Percentiles rank a stretch among this genome's conserved stretches.
Conservation (phyloP, 2,113 vertebrate genomes). For the Protomyctophum bolini region DNA sequence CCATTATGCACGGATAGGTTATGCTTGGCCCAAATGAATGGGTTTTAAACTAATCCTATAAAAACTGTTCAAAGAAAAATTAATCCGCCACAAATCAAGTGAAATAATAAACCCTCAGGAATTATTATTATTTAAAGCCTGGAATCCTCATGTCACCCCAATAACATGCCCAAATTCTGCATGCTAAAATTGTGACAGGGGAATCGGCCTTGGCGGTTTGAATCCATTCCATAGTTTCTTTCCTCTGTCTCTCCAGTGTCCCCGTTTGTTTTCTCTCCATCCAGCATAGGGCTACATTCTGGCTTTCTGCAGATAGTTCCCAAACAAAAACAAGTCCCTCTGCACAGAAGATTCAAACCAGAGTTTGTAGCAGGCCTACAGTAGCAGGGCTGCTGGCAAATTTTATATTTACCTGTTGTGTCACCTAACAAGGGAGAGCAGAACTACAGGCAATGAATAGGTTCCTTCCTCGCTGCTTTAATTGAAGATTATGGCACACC, state of each 20-base stretch:
- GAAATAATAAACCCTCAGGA: slow-evolving; percentile 22
- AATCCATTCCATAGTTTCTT: slow-evolving; percentile 2
- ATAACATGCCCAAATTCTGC: slow-evolving; percentile 7
- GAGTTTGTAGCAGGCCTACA: no score
- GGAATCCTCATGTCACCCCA: slow-evolving; percentile 5
- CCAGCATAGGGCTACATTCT: no score
- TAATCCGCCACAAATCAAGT: slow-evolving; percentile 21
- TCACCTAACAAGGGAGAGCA: no score
- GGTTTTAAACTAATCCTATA: slow-evolving; percentile 52
- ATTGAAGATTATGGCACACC: no score
- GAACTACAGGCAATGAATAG: no score
- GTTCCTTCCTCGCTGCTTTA: no score
- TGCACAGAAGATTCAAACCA: not conserved
- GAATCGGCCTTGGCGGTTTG: not conserved
- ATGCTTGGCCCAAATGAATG: slow-evolving; percentile 47
- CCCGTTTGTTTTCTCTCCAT: no score
- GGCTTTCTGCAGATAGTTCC: no score
- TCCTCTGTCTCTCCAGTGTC: not conserved
- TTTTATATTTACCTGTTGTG: no score
- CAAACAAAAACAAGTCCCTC: not conserved
- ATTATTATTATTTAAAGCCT: not conserved
- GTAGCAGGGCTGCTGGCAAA: no score
- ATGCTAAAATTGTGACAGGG: not conserved
- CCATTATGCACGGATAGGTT: slow-evolving; percentile 47
- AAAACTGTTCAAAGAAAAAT: slow-evolving; percentile 22